Evolutionary conservation across 1,140 invertebrate genomes (phyloP).

Genomic region (Ceratina australensis): DNA sequence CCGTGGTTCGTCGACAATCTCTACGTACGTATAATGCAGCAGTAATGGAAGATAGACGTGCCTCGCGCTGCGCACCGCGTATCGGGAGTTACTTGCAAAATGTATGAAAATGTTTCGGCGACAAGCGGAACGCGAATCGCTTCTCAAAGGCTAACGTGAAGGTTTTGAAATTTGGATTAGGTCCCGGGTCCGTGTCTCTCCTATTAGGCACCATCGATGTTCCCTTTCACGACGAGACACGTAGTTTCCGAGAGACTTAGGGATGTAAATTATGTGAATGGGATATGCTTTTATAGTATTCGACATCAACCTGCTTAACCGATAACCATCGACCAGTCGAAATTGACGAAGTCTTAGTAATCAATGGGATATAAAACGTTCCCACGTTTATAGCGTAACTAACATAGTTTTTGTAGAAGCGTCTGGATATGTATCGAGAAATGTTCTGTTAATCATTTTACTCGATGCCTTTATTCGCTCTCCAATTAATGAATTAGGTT

Average conservation of each 20-base stretch:
- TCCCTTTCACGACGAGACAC: conserved; percentile 34
- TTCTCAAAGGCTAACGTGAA: conserved; percentile 66
- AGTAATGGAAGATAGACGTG: conserved; percentile 47
- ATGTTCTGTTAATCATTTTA: background rate
- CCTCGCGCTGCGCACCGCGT: conserved; percentile 6
- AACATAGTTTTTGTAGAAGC: too few relatives aligned
- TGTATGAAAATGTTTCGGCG: conserved; percentile 7
- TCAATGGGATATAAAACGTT: background rate
- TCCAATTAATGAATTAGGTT: background rate
- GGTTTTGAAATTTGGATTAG: conserved; percentile 70
- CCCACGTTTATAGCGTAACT: background rate
- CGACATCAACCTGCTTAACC: conserved; percentile 64
- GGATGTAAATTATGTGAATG: conserved; percentile 26
- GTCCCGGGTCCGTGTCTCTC: background rate
- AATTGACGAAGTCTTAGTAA: background rate
- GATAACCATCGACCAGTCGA: conserved; percentile 29
- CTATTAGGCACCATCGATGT: conserved; percentile 15
- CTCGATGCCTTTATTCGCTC: background rate
- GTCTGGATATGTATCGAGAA: too few relatives aligned
- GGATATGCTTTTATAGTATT: conserved; percentile 16
- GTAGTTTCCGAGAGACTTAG: background rate
- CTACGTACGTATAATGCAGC: conserved; percentile 49
- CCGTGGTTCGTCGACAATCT: conserved; percentile 58
- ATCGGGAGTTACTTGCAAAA: conserved; percentile 43
- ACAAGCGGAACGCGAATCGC: conserved; percentile 8